phyloP scores from a whole-genome alignment of 2,888 invertebrate species.

The Campoplex capitator region DNA sequence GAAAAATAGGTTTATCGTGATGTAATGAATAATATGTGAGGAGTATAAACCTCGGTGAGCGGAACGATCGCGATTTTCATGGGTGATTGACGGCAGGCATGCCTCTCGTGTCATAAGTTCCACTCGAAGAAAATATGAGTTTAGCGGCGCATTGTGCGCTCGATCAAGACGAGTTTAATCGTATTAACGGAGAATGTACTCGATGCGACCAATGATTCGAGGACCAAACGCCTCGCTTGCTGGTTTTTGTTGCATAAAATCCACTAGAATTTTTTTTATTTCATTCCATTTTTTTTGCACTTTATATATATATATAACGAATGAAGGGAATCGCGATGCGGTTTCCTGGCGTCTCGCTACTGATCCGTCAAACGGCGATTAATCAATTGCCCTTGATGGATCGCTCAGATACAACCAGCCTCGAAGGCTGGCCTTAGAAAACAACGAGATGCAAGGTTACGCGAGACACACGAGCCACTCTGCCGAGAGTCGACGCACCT shows the following conservation, averaged over 20 bases:
- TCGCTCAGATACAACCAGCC: conserved; percentile 44
- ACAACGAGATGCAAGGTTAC: conserved; percentile 51
- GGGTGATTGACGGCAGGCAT: conserved; percentile 30
- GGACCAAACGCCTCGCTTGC: conserved; percentile 14
- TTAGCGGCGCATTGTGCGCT: conserved; percentile 18
- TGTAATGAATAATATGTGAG: neutral
- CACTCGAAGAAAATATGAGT: conserved; percentile 32
- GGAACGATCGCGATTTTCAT: conserved; percentile 44
- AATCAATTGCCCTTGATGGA: conserved; percentile 44
- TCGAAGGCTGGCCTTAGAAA: conserved; percentile 41
- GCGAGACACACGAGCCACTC: conserved; percentile 16
- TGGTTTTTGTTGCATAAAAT: conserved; percentile 30
- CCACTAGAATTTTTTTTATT: neutral
- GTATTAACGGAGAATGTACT: conserved; percentile 4
- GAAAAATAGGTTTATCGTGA: conserved; percentile 11
- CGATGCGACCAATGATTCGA: conserved; percentile 14
- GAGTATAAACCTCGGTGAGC: neutral
- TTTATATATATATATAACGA: neutral
- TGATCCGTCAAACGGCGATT: conserved; percentile 39
- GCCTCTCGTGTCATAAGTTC: conserved; percentile 5
- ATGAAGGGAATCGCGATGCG: conserved; percentile 9
- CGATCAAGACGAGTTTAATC: conserved; percentile 35
- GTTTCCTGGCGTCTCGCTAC: conserved; percentile 39
- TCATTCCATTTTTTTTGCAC: neutral
- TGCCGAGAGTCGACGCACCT: conserved; percentile 36